Evolutionary conservation across 2,888 invertebrate genomes (phyloP).

Genomic region (Drosophila melanosoma): DNA sequence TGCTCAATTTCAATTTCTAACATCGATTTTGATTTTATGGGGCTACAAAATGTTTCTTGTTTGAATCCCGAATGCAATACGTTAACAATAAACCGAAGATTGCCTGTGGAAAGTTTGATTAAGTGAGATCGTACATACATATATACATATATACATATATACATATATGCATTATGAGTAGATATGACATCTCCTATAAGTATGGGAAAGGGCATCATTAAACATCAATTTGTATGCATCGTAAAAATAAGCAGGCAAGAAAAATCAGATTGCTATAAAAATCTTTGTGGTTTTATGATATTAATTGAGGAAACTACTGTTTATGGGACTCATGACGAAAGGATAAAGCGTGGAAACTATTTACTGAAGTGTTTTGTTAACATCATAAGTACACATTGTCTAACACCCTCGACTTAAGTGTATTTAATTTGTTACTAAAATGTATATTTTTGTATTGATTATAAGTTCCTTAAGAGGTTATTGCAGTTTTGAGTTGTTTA

Average conservation of each 20-base stretch:
- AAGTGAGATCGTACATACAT: constrained; percentile 64
- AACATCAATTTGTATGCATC: constrained; percentile 65
- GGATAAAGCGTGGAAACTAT: background rate
- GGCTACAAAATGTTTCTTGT: constrained; percentile 41
- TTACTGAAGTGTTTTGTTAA: background rate
- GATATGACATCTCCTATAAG: constrained; percentile 11
- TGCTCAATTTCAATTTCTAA: constrained; percentile 72
- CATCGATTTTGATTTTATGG: constrained; percentile 70
- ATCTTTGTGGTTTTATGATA: constrained; percentile 39
- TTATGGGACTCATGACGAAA: constrained; percentile 28
- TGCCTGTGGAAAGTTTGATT: constrained; percentile 74
- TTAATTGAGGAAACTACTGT: constrained; percentile 55
- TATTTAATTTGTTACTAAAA: background rate
- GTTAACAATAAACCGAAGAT: constrained; percentile 72
- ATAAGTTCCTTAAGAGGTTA: constrained; percentile 8
- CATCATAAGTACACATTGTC: background rate
- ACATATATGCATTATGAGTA: constrained; percentile 44
- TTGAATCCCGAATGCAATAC: constrained; percentile 42
- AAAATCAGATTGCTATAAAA: constrained; percentile 30
- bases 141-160: background rate
- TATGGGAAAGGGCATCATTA: constrained; percentile 51
- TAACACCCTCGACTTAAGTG: background rate
- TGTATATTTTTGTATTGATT: background rate
- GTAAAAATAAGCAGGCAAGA: constrained; percentile 37
- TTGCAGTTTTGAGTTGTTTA: constrained; percentile 6